Base-by-base conservation (phyloP, 2,888 invertebrate species). In the Thecocarcelia acutangulata region DNA sequence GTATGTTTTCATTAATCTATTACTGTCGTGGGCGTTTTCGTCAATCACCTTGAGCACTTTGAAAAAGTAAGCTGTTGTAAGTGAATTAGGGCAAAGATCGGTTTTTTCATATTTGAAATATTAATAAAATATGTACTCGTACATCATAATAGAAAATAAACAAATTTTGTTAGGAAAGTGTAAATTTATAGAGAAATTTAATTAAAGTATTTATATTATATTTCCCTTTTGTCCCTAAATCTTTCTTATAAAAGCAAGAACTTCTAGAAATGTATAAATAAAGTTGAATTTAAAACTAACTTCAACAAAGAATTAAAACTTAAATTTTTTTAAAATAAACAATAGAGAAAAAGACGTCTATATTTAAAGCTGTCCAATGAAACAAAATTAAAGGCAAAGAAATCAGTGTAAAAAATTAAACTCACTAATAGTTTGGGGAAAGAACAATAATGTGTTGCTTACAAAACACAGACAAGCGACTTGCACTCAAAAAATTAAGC, bases 131-230 rank as follows among this genome's bases (percentile, higher is more conserved):
- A 52, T 52, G 28, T 52, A n/a, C n/a, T n/a, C n/a, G 50, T 50
- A 42, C 12, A 63, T 9, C 6, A 17, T 58, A 15, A 54, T 63
- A 12, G 40, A 11, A 54, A 54, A 59, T 17, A 33, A 63, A 40
- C 4, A 44, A 68, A 48, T 19, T 59, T 54, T 48, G 37, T 50
- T 78, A 82, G 69, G 46, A 70, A 81, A 78, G 59, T 82, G 46
- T 78, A 82, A 74, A 82, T 70, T 73, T 82, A 66, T 74, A 78
- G 82, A 69, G 42, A 75, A 78, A 80, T 50, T 75, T 61, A 72
- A 68, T 59, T 54, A 63, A 77, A 64, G n/a, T 56, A 73, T 40
- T 48, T 59, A 59, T 42, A 59, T 63, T 50, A 46, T 58, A 75
- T 56, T 70, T 64, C 58, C 28, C 40, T 52, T 46, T 48, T 74